A percentile compares a stretch with the other conserved stretches of the same genome.
Evolutionary conservation across 1,140 invertebrate genomes (phyloP).

Genomic region (Hyles euphorbiae): DNA sequence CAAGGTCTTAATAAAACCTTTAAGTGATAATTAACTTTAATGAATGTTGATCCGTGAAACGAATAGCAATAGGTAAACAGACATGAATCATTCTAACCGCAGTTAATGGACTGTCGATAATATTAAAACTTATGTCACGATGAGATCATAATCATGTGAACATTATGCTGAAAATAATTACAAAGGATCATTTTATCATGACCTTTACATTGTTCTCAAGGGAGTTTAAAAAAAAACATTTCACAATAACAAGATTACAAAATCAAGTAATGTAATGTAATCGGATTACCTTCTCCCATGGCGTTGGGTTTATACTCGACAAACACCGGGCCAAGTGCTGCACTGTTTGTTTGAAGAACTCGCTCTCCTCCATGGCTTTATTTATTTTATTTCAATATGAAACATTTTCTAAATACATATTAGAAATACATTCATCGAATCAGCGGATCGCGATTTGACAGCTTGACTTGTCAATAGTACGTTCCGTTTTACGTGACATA

Average conservation of each 20-base stretch:
- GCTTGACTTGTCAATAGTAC: slow-evolving; percentile 28
- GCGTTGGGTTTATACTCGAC: slow-evolving; percentile 87
- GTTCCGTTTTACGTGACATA: slow-evolving; percentile 4
- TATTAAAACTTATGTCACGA: slow-evolving; percentile 20
- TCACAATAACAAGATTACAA: slow-evolving; percentile 39
- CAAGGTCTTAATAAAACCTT: slow-evolving; percentile 1
- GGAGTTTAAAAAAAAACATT: slow-evolving; percentile 7
- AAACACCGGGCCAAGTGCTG: slow-evolving; percentile 92
- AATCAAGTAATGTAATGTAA: slow-evolving; percentile 17
- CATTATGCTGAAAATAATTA: too few species aligned
- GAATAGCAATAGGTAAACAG: slow-evolving; percentile 4
- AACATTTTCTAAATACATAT: slow-evolving; percentile 47
- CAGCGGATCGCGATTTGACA: slow-evolving; percentile 22
- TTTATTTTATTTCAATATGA: slow-evolving; percentile 35
- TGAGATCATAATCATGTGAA: slow-evolving; percentile 13
- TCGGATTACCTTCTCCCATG: slow-evolving; percentile 85
- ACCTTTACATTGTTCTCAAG: too few species aligned
- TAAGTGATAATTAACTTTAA: not conserved
- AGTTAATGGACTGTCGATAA: slow-evolving; percentile 6
- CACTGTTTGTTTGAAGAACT: slow-evolving; percentile 91
- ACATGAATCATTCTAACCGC: slow-evolving; percentile 2
- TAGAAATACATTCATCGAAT: slow-evolving; percentile 25
- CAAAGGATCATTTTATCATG: too few species aligned
- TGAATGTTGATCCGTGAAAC: not conserved
- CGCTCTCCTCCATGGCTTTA: slow-evolving; percentile 80